Conservation (phyloP, 2,113 vertebrate genomes). For the Clarias gariepinus region DNA sequence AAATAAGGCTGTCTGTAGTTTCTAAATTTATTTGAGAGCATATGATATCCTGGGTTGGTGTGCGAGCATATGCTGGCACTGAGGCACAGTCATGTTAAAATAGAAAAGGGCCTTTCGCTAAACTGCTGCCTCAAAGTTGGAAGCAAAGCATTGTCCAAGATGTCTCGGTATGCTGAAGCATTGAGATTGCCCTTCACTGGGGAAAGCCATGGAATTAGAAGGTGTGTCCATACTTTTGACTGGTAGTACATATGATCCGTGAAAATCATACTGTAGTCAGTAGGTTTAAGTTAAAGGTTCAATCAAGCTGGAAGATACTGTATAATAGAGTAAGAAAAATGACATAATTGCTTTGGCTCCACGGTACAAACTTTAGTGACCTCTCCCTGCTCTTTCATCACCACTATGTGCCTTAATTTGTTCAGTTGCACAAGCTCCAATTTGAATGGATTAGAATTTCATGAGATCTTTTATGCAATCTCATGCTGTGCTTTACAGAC, state of each 20-base stretch:
- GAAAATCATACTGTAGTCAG: neutral
- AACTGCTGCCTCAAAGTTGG: no score
- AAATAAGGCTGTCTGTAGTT: no score
- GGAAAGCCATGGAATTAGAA: no score
- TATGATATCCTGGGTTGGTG: no score
- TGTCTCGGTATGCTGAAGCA: no score
- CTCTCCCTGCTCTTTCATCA: constrained; percentile 2
- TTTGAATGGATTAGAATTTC: constrained; percentile 19
- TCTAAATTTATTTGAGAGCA: no score
- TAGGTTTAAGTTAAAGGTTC: neutral
- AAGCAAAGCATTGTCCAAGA: no score
- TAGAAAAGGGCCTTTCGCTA: no score
- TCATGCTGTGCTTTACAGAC: neutral
- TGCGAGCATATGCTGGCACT: no score
- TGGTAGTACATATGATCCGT: neutral
- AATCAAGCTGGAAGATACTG: neutral
- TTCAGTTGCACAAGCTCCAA: neutral
- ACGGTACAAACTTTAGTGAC: neutral
- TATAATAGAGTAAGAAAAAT: neutral
- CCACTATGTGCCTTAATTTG: neutral
- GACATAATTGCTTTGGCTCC: constrained; percentile 2
- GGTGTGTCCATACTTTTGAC: no score
- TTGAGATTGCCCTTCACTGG: no score
- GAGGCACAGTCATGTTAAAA: no score
- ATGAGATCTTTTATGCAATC: constrained; percentile 13